Evolutionary conservation across 2,797 vertebrate genomes (phyloP).

Genomic region (Diglossa cyanea): DNA sequence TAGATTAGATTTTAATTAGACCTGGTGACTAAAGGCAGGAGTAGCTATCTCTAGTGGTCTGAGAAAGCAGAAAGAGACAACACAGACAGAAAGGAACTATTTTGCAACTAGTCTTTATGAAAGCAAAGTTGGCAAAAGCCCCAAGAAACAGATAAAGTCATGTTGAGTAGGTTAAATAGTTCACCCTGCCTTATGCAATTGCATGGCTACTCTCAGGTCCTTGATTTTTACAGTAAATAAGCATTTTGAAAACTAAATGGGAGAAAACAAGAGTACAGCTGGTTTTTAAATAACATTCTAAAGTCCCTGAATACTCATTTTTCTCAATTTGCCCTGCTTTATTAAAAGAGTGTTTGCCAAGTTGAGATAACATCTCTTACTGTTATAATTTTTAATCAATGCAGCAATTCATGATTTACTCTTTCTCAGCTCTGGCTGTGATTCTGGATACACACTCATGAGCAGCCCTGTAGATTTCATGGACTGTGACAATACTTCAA

Average conservation of each 20-base stretch:
- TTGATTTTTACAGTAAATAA: not conserved
- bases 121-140: not conserved
- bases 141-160: not conserved
- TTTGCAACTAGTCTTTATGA: not conserved
- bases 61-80: not conserved
- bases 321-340: not conserved
- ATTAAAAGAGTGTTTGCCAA: not conserved
- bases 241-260: not conserved
- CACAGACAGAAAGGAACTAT: not conserved
- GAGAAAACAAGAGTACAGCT: not conserved
- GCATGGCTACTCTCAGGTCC: not conserved
- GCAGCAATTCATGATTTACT: not conserved
- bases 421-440: not conserved
- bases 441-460: not conserved
- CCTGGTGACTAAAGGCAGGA: not conserved
- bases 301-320: not conserved
- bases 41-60: not conserved
- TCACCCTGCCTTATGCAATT: not conserved
- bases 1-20: not conserved
- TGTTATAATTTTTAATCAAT: not conserved
- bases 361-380: not conserved
- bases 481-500: not conserved
- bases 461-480: not conserved
- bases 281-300: not conserved
- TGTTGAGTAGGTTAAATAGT: not conserved